These are phyloP conservation scores for Cnemophilus loriae DNA, from an alignment of 2,113 vertebrate genomes.

Conservation along the genomic window DNA sequence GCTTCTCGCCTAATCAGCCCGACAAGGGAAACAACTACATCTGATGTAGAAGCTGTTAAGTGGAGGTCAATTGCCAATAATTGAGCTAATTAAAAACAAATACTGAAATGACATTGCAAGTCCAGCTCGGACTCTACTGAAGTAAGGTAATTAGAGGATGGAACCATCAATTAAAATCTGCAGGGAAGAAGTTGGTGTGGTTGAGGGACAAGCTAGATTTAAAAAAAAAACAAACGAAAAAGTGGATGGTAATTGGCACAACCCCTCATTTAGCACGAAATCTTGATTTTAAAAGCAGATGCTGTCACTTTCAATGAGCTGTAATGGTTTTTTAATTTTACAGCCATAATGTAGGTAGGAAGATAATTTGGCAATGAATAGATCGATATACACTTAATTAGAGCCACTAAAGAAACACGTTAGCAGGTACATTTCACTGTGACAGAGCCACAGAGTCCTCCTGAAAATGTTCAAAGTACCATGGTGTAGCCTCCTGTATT, in stretches of 20 bases:
- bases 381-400: neutral
- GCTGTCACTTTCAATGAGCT: neutral
- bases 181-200: neutral
- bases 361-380: neutral
- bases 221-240: neutral
- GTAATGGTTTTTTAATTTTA: neutral
- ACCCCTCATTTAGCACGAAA: neutral
- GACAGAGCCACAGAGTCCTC: neutral
- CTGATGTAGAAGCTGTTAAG: constrained; percentile 41
- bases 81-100: constrained; percentile 62
- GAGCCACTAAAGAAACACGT: rapidly evolving
- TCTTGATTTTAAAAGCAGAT: neutral
- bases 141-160: constrained; percentile 10
- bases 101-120: constrained; percentile 23
- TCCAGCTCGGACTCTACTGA: neutral
- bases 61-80: constrained; percentile 62
- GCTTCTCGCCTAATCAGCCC: neutral
- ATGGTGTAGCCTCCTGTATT: neutral
- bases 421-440: neutral
- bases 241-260: neutral
- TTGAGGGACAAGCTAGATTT: neutral
- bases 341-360: neutral
- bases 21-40: neutral
- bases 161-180: constrained; percentile 16
- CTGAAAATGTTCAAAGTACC: neutral